These are phyloP conservation scores for Trichopoda pennipes DNA, from an alignment of 2,888 invertebrate species.

Conservation along the genomic window DNA sequence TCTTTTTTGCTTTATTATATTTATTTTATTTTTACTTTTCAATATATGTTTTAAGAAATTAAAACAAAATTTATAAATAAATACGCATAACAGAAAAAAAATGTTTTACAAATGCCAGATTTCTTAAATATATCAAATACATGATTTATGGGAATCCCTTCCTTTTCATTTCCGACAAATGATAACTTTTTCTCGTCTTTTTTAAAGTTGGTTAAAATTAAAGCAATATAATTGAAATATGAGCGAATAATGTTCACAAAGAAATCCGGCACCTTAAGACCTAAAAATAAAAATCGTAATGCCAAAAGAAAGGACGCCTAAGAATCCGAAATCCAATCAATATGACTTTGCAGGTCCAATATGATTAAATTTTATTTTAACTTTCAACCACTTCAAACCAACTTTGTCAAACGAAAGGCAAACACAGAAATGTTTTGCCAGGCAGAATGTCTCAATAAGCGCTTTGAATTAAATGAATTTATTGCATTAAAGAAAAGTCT, in stretches of 20 bases:
- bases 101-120: too few relatives aligned
- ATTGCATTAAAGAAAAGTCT: neutral
- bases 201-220: neutral
- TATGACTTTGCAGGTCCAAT: conserved; percentile 64
- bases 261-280: neutral
- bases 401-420: neutral
- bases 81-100: too few relatives aligned
- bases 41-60: too few relatives aligned
- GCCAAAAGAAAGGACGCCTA: neutral
- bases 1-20: too few relatives aligned
- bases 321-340: conserved; percentile 61
- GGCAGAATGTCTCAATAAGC: neutral
- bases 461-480: neutral
- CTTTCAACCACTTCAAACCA: neutral
- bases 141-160: too few relatives aligned
- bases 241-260: too few relatives aligned
- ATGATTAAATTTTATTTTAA: conserved; percentile 67
- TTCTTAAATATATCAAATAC: too few relatives aligned
- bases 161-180: too few relatives aligned
- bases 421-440: neutral
- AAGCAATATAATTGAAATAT: neutral
- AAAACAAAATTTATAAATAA: too few relatives aligned
- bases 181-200: too few relatives aligned
- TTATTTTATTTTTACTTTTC: too few relatives aligned
- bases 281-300: neutral